Percentiles rank a stretch among this genome's conserved stretches.
These are phyloP conservation scores for Percina caprodes DNA, from an alignment of 2,113 vertebrate genomes.

Conservation along the genomic window DNA sequence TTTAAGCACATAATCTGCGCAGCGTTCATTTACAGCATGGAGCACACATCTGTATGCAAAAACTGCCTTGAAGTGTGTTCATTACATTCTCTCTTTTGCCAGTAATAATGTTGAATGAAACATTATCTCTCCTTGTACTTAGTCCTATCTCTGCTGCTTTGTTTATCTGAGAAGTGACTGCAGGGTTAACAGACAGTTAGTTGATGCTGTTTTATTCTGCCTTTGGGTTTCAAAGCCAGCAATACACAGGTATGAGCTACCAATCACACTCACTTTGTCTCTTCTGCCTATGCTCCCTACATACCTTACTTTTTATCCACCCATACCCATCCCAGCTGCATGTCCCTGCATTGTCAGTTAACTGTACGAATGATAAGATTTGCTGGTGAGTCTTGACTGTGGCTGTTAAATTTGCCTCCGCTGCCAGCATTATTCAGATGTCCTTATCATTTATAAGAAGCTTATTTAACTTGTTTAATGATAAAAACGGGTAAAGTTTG, in stretches of 20 bases:
- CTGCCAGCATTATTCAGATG: slow-evolving; percentile 55
- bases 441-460: slow-evolving; percentile 69
- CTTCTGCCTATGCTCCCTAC: not conserved
- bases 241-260: slow-evolving; percentile 35
- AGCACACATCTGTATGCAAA: not conserved
- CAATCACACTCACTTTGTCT: slow-evolving; percentile 27
- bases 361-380: slow-evolving; percentile 51
- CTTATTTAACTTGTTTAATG: slow-evolving; percentile 62
- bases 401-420: slow-evolving; percentile 38
- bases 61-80: not conserved
- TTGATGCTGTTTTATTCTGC: slow-evolving; percentile 34
- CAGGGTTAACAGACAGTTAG: slow-evolving; percentile 35
- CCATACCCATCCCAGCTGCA: slow-evolving; percentile 24
- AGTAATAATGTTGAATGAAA: not conserved
- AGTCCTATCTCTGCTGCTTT: slow-evolving; percentile 13
- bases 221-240: slow-evolving; percentile 29
- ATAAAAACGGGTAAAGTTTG: slow-evolving; percentile 58
- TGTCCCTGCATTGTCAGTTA: slow-evolving; percentile 48
- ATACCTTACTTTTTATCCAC: not conserved
- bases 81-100: slow-evolving; percentile 37
- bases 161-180: slow-evolving; percentile 42
- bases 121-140: not conserved
- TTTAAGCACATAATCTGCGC: not conserved
- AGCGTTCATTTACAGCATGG: slow-evolving; percentile 9
- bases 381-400: slow-evolving; percentile 30